phyloP scores from a whole-genome alignment of 2,797 vertebrate genomes.

The Columba guinea region DNA sequence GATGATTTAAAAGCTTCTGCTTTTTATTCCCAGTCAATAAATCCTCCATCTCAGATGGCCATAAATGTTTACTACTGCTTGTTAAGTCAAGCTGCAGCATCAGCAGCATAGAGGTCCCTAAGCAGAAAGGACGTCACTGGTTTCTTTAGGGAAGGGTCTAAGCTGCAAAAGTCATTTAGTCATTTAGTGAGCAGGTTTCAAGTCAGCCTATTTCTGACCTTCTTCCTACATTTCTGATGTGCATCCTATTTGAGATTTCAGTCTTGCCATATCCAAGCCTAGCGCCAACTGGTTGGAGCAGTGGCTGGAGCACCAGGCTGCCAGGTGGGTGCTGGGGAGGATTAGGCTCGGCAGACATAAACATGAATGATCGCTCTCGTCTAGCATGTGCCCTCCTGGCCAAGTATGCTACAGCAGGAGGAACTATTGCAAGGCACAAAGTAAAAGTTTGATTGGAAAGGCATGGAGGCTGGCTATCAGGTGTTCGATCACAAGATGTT shows the following conservation, averaged over 20 bases:
- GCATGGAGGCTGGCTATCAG: background rate
- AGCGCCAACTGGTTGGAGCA: background rate
- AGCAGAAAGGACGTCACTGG: background rate
- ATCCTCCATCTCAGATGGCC: background rate
- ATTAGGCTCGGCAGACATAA: background rate
- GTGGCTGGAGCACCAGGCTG: background rate
- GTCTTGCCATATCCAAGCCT: background rate
- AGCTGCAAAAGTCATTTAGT: background rate
- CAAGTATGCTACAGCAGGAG: background rate
- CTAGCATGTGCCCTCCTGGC: background rate
- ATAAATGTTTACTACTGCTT: background rate
- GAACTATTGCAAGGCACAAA: background rate
- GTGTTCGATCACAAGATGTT: background rate
- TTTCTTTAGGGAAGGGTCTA: background rate
- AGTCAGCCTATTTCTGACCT: background rate
- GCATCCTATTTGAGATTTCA: background rate
- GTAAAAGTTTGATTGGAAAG: background rate
- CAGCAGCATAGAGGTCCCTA: background rate
- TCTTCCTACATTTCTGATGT: background rate
- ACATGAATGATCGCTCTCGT: background rate
- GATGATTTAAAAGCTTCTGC: background rate
- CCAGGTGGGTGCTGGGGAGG: background rate
- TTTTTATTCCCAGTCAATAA: constrained; percentile 14
- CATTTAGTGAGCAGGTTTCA: background rate
- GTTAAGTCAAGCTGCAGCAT: background rate